phyloP scores from a whole-genome alignment of 2,113 vertebrate species.

The Macheiramphus alcinus region DNA sequence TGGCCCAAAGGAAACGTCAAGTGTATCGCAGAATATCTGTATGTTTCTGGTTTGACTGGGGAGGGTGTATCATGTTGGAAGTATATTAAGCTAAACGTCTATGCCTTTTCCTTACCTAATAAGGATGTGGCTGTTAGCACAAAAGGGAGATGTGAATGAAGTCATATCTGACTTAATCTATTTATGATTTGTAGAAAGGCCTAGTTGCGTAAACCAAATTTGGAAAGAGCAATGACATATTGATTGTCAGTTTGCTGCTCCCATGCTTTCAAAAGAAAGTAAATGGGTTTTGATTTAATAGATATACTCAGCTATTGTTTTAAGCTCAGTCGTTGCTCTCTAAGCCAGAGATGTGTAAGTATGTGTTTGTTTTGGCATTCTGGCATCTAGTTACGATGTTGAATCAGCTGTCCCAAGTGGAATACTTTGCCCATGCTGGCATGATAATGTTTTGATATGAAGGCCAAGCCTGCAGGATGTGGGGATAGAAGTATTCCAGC shows the following conservation, averaged over 20 bases:
- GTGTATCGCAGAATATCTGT: slow-evolving; percentile 74
- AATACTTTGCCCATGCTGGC: background rate
- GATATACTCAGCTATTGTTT: background rate
- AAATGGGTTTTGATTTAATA: background rate
- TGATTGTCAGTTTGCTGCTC: background rate
- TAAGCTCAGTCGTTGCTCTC: background rate
- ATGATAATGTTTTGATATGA: background rate
- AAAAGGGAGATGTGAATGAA: background rate
- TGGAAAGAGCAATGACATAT: background rate
- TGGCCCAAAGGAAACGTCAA: slow-evolving; percentile 59
- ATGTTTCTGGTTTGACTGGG: slow-evolving; percentile 55
- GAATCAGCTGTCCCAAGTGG: background rate
- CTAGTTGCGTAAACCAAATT: background rate
- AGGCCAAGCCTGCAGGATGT: background rate
- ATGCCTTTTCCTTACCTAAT: background rate
- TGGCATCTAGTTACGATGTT: background rate
- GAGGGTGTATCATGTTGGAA: background rate
- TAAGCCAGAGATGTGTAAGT: background rate
- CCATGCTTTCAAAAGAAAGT: background rate
- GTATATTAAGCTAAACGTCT: background rate
- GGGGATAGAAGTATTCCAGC: background rate
- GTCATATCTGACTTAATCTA: background rate
- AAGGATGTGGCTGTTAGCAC: background rate
- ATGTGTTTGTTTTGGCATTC: background rate
- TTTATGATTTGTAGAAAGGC: background rate